Base-by-base conservation (phyloP, 1,140 invertebrate genomes). In the Papilio polytes region DNA sequence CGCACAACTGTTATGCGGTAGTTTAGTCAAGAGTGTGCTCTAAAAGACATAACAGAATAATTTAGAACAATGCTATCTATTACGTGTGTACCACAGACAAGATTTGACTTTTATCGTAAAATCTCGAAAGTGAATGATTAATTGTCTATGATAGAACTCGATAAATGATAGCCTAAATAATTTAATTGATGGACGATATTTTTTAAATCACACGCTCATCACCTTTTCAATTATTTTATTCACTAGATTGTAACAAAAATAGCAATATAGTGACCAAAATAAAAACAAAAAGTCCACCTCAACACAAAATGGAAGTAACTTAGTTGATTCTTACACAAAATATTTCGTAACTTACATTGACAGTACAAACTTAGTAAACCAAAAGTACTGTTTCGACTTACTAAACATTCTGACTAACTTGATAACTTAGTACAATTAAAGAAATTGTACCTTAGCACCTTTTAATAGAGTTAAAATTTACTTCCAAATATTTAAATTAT, bases 71-170 rank as follows among this genome's bases (percentile, higher is more conserved):
- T 22, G 22, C 59, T 26, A 59, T 12, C 1, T 6, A 15, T 51
- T 51, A 15, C 48, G n/a, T n/a, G 26, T 10, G 20, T 63, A 63
- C 59, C 59, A 63, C 22, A 63, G 59, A 26, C 22, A 63, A 63
- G n/a, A 26, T 63, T 63, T 22, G 59, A 63, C 59, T 63, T 63
- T 63, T 63, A 26, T 63, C 59, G 59, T 63, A 63, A 63, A 63
- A 63, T 63, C 59, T 63, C 20, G 59, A 63, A 22, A 51, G 48
- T 51, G 0, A 51, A 51, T 51, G 20, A 59, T 59, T 20, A 59
- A 59, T 59, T 59, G 53, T 59, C 20, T 59, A 59, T 59, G 53
- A 20, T 9, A 6, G 53, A 59, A 59, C 22, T 22, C 53, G 53
- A 59, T 56, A 56, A 22, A 59, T 63, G 20, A 63, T 26, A 26